Conservation (phyloP, 2,888 invertebrate genomes). For the Sipha maydis region DNA sequence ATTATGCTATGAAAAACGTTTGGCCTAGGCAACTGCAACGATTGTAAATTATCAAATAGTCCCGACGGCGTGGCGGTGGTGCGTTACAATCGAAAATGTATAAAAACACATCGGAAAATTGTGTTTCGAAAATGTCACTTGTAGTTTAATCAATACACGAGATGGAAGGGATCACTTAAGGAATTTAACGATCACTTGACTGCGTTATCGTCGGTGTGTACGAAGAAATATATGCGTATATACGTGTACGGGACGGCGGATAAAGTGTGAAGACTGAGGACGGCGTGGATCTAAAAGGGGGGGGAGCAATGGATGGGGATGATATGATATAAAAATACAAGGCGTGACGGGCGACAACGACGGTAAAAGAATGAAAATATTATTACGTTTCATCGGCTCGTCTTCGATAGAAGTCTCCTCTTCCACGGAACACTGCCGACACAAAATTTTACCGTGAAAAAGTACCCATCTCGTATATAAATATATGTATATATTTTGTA, state of each 20-base stretch:
- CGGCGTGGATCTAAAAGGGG: not conserved
- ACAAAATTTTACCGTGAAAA: not conserved
- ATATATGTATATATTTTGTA: not conserved
- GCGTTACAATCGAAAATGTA: not conserved
- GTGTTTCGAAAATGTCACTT: constrained; percentile 40
- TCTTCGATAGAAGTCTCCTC: constrained; percentile 13
- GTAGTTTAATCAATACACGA: not conserved
- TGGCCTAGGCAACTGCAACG: no score
- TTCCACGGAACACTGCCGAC: not conserved
- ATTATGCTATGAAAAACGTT: no score
- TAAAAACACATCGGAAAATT: constrained; percentile 8
- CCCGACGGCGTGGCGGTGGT: not conserved
- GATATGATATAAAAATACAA: no score
- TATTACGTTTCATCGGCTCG: constrained; percentile 41
- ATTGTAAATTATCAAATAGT: no score
- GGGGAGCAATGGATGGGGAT: not conserved
- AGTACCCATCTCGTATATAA: not conserved
- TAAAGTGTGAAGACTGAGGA: not conserved
- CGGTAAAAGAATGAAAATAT: constrained; percentile 17
- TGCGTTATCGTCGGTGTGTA: not conserved
- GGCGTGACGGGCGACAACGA: not conserved
- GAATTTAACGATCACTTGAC: constrained; percentile 33
- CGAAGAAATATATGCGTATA: not conserved
- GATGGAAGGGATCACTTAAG: not conserved
- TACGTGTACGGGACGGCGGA: not conserved